Evolutionary conservation across 1,140 invertebrate species (phyloP).

Genomic region (Plutomurus gul): DNA sequence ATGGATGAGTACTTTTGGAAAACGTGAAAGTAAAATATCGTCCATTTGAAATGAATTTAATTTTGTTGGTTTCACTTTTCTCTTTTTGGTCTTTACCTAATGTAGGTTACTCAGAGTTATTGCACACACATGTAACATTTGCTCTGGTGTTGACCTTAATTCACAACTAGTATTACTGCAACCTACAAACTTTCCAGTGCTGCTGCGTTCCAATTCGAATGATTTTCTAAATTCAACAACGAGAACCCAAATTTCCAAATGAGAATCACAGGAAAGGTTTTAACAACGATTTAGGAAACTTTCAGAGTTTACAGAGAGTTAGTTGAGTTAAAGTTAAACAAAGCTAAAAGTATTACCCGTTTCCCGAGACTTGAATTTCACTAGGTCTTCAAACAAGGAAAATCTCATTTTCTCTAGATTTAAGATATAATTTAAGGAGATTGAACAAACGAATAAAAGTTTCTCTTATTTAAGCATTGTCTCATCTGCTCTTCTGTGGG

Average conservation of each 20-base stretch:
- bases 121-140: no score
- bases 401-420: neutral
- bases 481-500: neutral
- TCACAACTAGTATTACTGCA: no score
- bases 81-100: no score
- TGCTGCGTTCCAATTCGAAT: no score
- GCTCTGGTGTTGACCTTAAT: no score
- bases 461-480: constrained; percentile 11
- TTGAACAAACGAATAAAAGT: neutral
- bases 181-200: no score
- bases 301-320: neutral
- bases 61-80: no score
- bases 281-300: no score
- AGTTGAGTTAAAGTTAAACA: constrained; percentile 11
- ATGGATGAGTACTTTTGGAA: constrained; percentile 13
- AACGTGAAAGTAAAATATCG: constrained; percentile 15
- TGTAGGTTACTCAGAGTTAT: no score
- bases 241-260: no score
- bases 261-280: no score
- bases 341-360: constrained; percentile 25
- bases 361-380: neutral
- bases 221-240: no score
- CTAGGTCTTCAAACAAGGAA: constrained; percentile 1
- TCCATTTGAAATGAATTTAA: constrained; percentile 3
- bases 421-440: neutral